Conservation (phyloP, 2,888 invertebrate genomes). For the Chaetogeoica ovagalla region DNA sequence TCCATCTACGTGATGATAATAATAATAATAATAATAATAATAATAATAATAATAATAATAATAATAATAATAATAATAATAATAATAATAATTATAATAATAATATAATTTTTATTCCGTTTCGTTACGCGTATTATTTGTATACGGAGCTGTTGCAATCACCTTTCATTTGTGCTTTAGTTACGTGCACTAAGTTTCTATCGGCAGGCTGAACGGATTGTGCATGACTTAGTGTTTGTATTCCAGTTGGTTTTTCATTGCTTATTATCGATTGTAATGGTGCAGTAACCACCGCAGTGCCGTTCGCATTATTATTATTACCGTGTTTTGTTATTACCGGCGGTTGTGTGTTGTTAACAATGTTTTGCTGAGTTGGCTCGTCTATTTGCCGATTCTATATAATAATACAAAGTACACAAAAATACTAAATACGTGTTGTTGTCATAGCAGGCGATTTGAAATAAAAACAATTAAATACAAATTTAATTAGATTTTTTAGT, state of each 20-base stretch:
- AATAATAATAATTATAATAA: too few species aligned
- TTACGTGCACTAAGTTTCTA: conserved; percentile 53
- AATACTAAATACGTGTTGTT: not conserved
- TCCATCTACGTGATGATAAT: too few species aligned
- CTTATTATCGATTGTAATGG: not conserved
- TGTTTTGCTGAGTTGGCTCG: conserved; percentile 9
- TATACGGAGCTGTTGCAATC: conserved; percentile 51
- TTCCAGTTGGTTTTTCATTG: conserved; percentile 32
- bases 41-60: too few species aligned
- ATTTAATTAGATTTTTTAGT: too few species aligned
- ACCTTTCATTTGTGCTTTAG: conserved; percentile 84
- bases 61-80: too few species aligned
- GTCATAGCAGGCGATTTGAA: not conserved
- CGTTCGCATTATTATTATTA: conserved; percentile 16
- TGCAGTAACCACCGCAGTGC: not conserved
- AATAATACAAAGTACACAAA: not conserved
- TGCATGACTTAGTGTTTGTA: not conserved
- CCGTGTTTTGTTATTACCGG: not conserved
- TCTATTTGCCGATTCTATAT: conserved; percentile 44
- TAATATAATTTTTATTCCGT: too few species aligned
- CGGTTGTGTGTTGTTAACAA: not conserved
- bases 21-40: too few species aligned
- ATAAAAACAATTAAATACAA: not conserved
- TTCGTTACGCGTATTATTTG: too few species aligned
- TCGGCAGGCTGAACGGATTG: conserved; percentile 23